Evolutionary conservation across 2,113 vertebrate genomes (phyloP).

Genomic region (Archocentrus centrarchus): DNA sequence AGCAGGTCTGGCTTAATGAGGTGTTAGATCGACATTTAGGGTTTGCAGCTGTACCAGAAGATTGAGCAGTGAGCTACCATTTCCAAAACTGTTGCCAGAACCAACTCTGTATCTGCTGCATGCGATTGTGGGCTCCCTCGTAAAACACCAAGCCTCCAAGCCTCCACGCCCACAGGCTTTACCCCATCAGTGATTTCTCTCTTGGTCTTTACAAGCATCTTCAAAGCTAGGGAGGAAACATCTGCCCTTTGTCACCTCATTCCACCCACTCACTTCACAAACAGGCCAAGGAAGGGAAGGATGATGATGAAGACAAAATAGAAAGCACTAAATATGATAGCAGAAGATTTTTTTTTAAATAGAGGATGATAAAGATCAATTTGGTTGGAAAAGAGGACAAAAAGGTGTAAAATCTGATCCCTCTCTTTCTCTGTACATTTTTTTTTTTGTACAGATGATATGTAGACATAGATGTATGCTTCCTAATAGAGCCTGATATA

Average conservation of each 20-base stretch:
- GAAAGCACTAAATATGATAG: neutral
- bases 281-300: neutral
- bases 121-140: conserved; percentile 28
- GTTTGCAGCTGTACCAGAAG: conserved; percentile 18
- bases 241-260: conserved; percentile 61
- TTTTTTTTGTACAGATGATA: conserved; percentile 33
- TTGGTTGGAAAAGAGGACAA: neutral
- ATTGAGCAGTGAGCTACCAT: conserved; percentile 26
- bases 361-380: neutral
- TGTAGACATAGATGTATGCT: conserved; percentile 11
- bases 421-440: neutral
- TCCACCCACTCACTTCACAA: conserved; percentile 73
- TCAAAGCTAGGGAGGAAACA: conserved; percentile 69
- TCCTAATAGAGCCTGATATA: conserved; percentile 43
- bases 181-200: conserved; percentile 34
- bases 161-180: neutral
- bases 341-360: neutral
- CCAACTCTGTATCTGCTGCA: neutral
- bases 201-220: conserved; percentile 54
- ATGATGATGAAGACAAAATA: conserved; percentile 6
- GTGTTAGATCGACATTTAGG: conserved; percentile 35
- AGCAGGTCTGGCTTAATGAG: conserved; percentile 13
- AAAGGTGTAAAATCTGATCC: neutral
- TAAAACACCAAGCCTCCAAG: conserved; percentile 23
- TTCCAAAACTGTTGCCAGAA: conserved; percentile 52